phyloP scores from a whole-genome alignment of 2,113 vertebrate genomes.

The Campylorhamphus procurvoides region DNA sequence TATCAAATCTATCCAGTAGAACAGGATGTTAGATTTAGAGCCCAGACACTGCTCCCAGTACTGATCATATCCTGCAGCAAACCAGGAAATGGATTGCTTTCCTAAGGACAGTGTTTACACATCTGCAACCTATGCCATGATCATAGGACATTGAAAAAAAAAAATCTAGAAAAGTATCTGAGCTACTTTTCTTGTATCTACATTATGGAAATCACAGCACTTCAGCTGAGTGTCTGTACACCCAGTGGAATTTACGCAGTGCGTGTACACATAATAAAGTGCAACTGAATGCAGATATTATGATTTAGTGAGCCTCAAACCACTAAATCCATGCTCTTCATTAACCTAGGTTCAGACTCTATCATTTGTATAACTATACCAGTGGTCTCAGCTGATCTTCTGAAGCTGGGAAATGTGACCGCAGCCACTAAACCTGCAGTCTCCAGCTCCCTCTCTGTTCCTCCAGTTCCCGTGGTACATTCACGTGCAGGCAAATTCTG shows the following conservation, averaged over 20 bases:
- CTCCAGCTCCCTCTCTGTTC: no score
- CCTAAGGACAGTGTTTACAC: background rate
- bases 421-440: no score
- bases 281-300: background rate
- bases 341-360: background rate
- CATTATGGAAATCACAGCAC: background rate
- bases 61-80: background rate
- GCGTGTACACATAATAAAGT: background rate
- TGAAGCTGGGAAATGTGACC: background rate
- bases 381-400: background rate
- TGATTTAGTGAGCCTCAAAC: background rate
- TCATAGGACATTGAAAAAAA: background rate
- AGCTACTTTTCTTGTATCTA: background rate
- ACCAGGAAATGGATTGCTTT: background rate
- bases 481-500: background rate
- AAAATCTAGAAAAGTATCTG: background rate
- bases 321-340: background rate
- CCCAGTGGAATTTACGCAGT: background rate
- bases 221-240: background rate
- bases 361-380: fast-evolving
- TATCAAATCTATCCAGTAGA: background rate
- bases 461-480: fast-evolving
- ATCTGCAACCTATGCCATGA: background rate
- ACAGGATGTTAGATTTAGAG: background rate
- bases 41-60: background rate